Evolutionary conservation across 64 coral and sea anemone species (phyloP).

Genomic region (Acropora yongei): DNA sequence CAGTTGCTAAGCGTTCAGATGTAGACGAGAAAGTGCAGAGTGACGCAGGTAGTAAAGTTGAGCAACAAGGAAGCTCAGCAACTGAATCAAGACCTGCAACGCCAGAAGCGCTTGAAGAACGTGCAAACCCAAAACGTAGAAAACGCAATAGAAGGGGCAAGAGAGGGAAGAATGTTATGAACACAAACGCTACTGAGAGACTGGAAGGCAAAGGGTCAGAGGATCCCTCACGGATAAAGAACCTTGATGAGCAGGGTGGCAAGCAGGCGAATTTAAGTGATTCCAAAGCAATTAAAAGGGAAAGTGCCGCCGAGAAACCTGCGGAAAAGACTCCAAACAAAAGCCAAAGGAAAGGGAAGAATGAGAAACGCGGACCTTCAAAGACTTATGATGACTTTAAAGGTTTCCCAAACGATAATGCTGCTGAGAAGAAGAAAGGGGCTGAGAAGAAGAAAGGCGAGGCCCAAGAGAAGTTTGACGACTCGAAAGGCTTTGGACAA

Average conservation of each 20-base stretch:
- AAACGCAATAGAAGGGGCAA: neutral
- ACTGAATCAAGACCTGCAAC: neutral
- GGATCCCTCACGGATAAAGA: neutral
- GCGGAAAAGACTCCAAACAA: neutral
- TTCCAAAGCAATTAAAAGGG: neutral
- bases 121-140: neutral
- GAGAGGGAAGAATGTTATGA: neutral
- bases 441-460: neutral
- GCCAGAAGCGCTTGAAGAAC: neutral
- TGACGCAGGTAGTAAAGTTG: neutral
- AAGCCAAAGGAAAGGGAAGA: neutral
- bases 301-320: neutral
- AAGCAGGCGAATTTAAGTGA: neutral
- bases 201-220: neutral
- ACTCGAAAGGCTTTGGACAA: neutral
- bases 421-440: neutral
- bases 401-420: neutral
- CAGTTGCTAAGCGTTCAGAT: neutral
- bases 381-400: neutral
- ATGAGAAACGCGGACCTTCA: no score
- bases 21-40: neutral
- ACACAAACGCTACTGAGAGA: neutral
- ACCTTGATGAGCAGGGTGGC: neutral
- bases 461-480: neutral
- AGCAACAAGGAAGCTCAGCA: neutral